Conservation (phyloP, 2,888 invertebrate genomes). For the Melanostoma scalare region DNA sequence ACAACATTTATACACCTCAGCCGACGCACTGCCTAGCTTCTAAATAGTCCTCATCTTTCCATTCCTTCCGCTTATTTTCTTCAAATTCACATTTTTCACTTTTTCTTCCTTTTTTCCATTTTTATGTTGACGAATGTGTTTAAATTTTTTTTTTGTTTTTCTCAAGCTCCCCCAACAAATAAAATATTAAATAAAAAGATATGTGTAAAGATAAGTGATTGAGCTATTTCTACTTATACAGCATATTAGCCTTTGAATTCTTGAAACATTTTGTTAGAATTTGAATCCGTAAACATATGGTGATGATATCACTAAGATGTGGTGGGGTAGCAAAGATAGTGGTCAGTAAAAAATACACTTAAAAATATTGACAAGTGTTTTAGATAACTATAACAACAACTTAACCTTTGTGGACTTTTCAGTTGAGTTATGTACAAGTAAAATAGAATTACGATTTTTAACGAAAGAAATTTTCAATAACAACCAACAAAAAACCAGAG, state of each 20-base stretch:
- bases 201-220: conserved; percentile 6
- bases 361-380: too few relatives aligned
- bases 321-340: too few relatives aligned
- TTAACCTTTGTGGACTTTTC: too few relatives aligned
- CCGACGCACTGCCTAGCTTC: conserved; percentile 67
- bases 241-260: not conserved
- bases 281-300: too few relatives aligned
- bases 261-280: not conserved
- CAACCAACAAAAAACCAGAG: too few relatives aligned
- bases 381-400: too few relatives aligned
- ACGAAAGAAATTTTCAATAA: too few relatives aligned
- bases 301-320: too few relatives aligned
- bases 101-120: conserved; percentile 17
- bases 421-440: too few relatives aligned
- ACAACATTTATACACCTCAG: conserved; percentile 34
- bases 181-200: conserved; percentile 41
- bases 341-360: too few relatives aligned
- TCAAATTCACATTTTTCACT: conserved; percentile 14
- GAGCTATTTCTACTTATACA: not conserved
- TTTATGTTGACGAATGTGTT: conserved; percentile 27
- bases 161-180: conserved; percentile 49
- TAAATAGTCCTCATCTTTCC: conserved; percentile 43
- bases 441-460: too few relatives aligned
- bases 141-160: conserved; percentile 4
- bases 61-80: conserved; percentile 26